These are phyloP conservation scores for Ariolimax columbianus DNA, from an alignment of 2,888 invertebrate genomes.

Conservation along the genomic window DNA sequence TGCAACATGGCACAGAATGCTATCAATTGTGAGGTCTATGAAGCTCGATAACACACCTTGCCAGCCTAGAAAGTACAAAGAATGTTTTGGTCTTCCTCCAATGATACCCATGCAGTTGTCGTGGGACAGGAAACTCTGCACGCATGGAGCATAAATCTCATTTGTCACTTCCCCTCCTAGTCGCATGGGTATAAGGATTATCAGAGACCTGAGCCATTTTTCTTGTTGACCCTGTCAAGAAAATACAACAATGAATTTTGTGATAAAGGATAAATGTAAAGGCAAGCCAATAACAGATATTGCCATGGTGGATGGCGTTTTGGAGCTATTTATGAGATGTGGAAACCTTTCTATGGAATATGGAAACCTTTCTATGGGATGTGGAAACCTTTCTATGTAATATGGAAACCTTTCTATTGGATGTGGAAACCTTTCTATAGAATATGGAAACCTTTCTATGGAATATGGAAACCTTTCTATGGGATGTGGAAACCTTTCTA, in stretches of 20 bases:
- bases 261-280: no score
- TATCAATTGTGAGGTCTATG: background rate
- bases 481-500: no score
- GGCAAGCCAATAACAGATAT: no score
- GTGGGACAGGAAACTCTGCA: conserved; percentile 88
- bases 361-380: no score
- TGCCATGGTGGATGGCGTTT: no score
- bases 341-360: no score
- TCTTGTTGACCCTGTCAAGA: background rate
- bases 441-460: no score
- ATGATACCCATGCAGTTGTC: conserved; percentile 93
- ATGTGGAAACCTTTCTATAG: no score
- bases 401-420: no score
- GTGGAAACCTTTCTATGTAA: no score
- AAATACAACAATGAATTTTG: background rate
- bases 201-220: conserved; percentile 79
- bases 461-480: no score
- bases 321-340: no score
- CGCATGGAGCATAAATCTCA: conserved; percentile 89
- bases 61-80: conserved; percentile 94
- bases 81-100: conserved; percentile 94
- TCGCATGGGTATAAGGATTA: conserved; percentile 90
- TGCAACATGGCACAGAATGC: background rate
- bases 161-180: conserved; percentile 92
- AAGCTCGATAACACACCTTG: conserved; percentile 82